phyloP scores from a whole-genome alignment of 1,140 invertebrate genomes.

The Subanguina moxae region DNA sequence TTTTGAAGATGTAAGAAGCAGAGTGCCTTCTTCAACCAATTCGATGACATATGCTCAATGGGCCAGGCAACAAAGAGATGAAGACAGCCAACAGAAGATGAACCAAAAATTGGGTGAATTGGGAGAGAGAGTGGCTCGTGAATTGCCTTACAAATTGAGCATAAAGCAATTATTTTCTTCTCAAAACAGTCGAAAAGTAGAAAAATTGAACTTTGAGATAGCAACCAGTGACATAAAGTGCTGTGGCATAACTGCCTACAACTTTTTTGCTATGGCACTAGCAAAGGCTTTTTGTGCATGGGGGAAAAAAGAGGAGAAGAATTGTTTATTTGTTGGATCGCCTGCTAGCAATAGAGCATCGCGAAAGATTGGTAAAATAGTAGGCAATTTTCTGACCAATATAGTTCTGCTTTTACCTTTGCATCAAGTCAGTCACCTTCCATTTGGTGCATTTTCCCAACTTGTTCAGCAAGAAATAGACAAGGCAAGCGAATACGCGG shows the following conservation, averaged over 20 bases:
- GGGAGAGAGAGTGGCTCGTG: neutral
- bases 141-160: neutral
- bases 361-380: neutral
- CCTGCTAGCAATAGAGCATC: neutral
- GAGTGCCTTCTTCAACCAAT: neutral
- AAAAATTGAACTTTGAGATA: neutral
- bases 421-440: neutral
- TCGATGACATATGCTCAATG: neutral
- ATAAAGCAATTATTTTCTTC: neutral
- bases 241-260: neutral
- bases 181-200: neutral
- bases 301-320: neutral
- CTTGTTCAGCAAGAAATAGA: neutral
- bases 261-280: neutral
- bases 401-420: constrained; percentile 7
- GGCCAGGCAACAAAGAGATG: neutral
- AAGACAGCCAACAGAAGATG: neutral
- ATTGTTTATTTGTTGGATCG: neutral
- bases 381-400: constrained; percentile 34
- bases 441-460: neutral
- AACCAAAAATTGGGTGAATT: neutral
- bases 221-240: neutral
- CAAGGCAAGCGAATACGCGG: neutral
- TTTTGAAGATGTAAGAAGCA: neutral
- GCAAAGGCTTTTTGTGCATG: neutral